Evolutionary conservation across 2,797 vertebrate genomes (phyloP).

Genomic region (Danio jaintianensis): DNA sequence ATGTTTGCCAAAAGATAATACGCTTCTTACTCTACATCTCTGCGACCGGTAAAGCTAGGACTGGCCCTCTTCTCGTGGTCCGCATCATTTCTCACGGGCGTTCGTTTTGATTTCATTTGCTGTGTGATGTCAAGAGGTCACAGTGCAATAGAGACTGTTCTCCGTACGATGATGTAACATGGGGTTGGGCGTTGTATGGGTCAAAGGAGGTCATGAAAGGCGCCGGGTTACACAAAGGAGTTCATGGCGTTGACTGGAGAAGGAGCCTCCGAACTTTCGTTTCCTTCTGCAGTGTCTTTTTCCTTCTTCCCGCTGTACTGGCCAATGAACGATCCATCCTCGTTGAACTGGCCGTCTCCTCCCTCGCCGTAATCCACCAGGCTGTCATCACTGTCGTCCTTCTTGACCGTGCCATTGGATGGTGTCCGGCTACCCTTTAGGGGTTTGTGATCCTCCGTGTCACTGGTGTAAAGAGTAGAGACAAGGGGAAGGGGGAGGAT

Average conservation of each 20-base stretch:
- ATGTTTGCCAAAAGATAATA: slow-evolving; percentile 68
- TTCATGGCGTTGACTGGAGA: slow-evolving; percentile 99
- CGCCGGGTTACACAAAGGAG: slow-evolving; percentile 90
- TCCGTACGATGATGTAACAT: slow-evolving; percentile 69
- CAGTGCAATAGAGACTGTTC: slow-evolving; percentile 65
- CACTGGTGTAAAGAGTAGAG: slow-evolving; percentile 75
- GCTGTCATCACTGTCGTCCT: slow-evolving; percentile 96
- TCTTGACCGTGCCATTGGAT: slow-evolving; percentile 96
- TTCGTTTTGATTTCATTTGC: slow-evolving; percentile 9
- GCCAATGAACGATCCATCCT: slow-evolving; percentile 98
- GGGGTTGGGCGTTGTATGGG: slow-evolving; percentile 57
- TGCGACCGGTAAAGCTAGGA: slow-evolving; percentile 54
- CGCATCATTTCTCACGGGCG: neutral
- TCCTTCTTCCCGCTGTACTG: slow-evolving; percentile 99
- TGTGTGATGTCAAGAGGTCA: slow-evolving; percentile 59
- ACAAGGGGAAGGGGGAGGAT: slow-evolving; percentile 12
- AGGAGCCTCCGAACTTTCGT: slow-evolving; percentile 97
- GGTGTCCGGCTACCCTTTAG: slow-evolving; percentile 96
- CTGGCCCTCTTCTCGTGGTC: slow-evolving; percentile 62
- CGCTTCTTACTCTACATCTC: slow-evolving; percentile 62
- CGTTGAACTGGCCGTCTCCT: slow-evolving; percentile 98
- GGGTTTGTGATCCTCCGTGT: slow-evolving; percentile 97
- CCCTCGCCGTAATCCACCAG: slow-evolving; percentile 98
- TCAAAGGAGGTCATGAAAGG: slow-evolving; percentile 58
- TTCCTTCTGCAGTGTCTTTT: slow-evolving; percentile 96